phyloP scores from a whole-genome alignment of 2,113 vertebrate species.

The Fulmarus glacialis region DNA sequence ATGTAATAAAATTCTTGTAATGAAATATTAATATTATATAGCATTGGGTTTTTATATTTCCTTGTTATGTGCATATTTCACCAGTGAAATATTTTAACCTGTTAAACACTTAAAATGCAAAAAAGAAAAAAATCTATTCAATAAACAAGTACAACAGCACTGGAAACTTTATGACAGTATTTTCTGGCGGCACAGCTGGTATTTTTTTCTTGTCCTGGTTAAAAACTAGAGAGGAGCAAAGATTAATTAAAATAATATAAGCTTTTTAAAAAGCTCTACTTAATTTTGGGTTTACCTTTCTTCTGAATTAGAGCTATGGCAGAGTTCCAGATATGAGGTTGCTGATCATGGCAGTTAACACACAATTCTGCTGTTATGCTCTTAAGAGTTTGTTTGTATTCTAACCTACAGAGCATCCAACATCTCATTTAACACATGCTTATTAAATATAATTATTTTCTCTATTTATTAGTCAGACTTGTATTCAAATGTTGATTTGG shows the following conservation, averaged over 20 bases:
- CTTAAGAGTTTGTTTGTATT: not conserved
- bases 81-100: not conserved
- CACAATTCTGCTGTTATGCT: not conserved
- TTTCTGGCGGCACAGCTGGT: not conserved
- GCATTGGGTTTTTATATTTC: not conserved
- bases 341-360: not conserved
- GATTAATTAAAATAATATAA: not conserved
- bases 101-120: not conserved
- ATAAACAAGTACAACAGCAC: not conserved
- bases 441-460: conserved; percentile 18
- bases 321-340: not conserved
- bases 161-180: not conserved
- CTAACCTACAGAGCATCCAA: not conserved
- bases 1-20: not conserved
- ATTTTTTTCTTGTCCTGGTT: not conserved
- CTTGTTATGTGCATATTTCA: not conserved
- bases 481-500: not conserved
- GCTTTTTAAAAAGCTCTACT: not conserved
- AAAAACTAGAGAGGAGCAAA: not conserved
- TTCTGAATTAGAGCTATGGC: not conserved
- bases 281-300: not conserved
- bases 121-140: not conserved
- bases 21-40: not conserved
- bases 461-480: not conserved
- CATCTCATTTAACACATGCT: not conserved